These are phyloP conservation scores for Cepaea hortensis DNA, from an alignment of 2,888 invertebrate genomes.

Conservation along the genomic window DNA sequence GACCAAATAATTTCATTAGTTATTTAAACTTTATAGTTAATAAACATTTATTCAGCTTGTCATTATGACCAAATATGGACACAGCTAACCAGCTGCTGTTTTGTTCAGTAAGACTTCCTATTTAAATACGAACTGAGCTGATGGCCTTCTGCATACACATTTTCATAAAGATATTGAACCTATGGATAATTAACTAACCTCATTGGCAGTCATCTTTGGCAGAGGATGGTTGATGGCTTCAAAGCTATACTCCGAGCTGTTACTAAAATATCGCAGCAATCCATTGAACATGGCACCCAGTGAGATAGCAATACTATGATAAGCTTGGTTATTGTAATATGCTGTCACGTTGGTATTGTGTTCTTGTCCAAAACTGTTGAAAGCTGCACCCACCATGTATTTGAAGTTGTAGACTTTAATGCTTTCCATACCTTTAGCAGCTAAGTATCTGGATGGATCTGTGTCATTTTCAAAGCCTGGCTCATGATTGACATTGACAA, in stretches of 20 bases:
- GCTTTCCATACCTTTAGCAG: constrained; percentile 65
- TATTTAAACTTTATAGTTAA: too few relatives aligned
- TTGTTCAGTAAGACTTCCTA: too few relatives aligned
- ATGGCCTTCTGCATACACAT: too few relatives aligned
- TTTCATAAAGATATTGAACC: too few relatives aligned
- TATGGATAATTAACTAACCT: constrained; percentile 42
- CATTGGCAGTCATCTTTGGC: constrained; percentile 60
- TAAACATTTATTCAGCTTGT: too few relatives aligned
- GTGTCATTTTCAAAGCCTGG: constrained; percentile 54
- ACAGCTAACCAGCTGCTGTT: too few relatives aligned
- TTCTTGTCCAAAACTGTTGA: constrained; percentile 50
- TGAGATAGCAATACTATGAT: constrained; percentile 84
- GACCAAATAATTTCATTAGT: too few relatives aligned
- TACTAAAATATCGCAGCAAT: constrained; percentile 60
- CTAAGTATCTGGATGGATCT: constrained; percentile 59
- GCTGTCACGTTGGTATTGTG: constrained; percentile 78
- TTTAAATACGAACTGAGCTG: too few relatives aligned
- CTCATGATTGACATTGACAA: constrained; percentile 55
- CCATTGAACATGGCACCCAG: constrained; percentile 77
- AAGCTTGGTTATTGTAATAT: constrained; percentile 88
- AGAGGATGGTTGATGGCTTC: constrained; percentile 70
- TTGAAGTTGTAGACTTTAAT: constrained; percentile 73
- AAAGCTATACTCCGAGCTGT: constrained; percentile 56
- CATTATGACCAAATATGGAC: too few relatives aligned
- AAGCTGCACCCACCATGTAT: constrained; percentile 72